Percentiles rank a stretch among this genome's conserved stretches.
These are phyloP conservation scores for Melanchra persicariae DNA, from an alignment of 2,888 invertebrate species.

Conservation along the genomic window DNA sequence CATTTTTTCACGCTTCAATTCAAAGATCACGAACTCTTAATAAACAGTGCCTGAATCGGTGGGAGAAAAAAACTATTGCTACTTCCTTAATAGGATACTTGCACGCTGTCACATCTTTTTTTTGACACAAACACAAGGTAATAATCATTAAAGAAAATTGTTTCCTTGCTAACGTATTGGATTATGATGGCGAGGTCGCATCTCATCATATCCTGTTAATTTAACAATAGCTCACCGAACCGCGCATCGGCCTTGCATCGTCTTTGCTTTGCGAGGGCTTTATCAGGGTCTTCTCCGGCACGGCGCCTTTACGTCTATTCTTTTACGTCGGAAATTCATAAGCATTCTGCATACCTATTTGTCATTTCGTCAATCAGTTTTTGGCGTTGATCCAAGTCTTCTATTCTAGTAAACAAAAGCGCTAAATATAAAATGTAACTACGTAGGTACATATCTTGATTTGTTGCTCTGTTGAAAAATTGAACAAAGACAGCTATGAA, in stretches of 20 bases:
- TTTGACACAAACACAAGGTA: slow-evolving; percentile 75
- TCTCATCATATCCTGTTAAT: slow-evolving; percentile 82
- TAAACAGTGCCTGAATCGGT: slow-evolving; percentile 57
- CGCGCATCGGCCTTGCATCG: slow-evolving; percentile 67
- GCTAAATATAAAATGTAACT: not conserved
- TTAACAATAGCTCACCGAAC: slow-evolving; percentile 77
- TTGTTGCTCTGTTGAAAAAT: not conserved
- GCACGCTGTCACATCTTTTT: slow-evolving; percentile 70
- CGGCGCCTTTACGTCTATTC: slow-evolving; percentile 43
- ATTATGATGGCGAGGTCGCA: slow-evolving; percentile 79
- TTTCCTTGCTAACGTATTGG: slow-evolving; percentile 81
- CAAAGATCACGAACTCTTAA: slow-evolving; percentile 69
- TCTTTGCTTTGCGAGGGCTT: slow-evolving; percentile 73
- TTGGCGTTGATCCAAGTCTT: slow-evolving; percentile 20
- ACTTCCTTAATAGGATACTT: slow-evolving; percentile 67
- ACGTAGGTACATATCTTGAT: not conserved
- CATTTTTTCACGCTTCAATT: slow-evolving; percentile 55
- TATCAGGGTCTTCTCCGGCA: slow-evolving; percentile 76
- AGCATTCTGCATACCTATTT: slow-evolving; percentile 8
- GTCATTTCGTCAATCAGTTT: slow-evolving; percentile 15
- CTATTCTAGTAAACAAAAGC: slow-evolving; percentile 28
- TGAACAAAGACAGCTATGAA: not conserved
- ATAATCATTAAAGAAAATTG: slow-evolving; percentile 79
- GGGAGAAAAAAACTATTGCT: slow-evolving; percentile 52
- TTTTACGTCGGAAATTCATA: slow-evolving; percentile 32